Base-by-base conservation (phyloP, 2,797 vertebrate species). In the Spea hammondii region DNA sequence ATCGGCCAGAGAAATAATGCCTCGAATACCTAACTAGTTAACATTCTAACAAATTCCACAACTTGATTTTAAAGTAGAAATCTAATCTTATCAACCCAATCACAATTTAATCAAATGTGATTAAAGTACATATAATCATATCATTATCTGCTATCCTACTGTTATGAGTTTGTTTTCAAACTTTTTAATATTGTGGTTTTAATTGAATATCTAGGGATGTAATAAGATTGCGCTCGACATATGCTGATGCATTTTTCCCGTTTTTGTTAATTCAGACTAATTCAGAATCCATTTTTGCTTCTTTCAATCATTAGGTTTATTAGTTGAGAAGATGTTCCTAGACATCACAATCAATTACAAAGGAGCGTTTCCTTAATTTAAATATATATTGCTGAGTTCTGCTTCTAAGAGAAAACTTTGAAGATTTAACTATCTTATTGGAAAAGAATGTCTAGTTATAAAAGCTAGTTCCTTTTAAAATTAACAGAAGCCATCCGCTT, bases 81-180 rank as follows among this genome's bases (percentile, higher is more conserved):
- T 32, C 32, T 32, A 32, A 32, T 32, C 32, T 32, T 32, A 32
- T 32, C 32, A 32, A 32, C 32, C 32, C 32, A 10, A 13, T 13
- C n/a, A 13, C 55, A 57, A 57, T 44, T 64, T 64, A 64, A 65
- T 65, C 64, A 65, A 11, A 45, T 46, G 12, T 4, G 64, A 65
- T 65, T 65, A 65, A 46, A 46, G 4, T 11, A 11, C 12, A 46
- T 6, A 12, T 65, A 44, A 65, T 46, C 44, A 47, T 47, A 46
- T 65, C 8, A 65, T 65, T 65, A 65, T 65, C 32, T 65, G 64
- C 6, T 64, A 17, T 64, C 17, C 60, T 44, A 64, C 60, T 32
- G 32, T 47, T 10, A 65, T 65, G 47, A 45, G 64, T 65, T 65
- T 65, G 64, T 65, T 65, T 65, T 45, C 32, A 46, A 47, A 45